Conservation (phyloP, 2,113 vertebrate genomes). For the Ginglymostoma cirratum region DNA sequence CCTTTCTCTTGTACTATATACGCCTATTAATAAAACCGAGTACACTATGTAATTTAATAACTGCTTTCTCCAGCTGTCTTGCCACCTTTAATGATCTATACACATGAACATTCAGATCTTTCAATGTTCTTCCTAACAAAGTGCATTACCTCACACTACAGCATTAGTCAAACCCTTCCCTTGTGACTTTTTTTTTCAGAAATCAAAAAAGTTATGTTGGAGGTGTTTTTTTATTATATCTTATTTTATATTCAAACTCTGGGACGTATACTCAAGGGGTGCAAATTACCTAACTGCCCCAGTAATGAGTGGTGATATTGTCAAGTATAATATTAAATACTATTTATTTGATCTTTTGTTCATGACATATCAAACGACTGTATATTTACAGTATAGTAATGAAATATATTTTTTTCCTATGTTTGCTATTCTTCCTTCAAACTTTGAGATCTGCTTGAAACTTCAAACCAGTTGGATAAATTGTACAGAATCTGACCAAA, state of each 20-base stretch:
- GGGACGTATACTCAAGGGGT: neutral
- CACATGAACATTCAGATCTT: too few species aligned
- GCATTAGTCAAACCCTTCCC: neutral
- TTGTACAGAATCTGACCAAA: neutral
- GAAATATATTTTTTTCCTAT: neutral
- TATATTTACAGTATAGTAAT: neutral
- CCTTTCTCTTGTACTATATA: too few species aligned
- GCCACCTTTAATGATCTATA: too few species aligned
- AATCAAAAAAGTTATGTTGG: neutral
- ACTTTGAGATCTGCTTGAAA: neutral
- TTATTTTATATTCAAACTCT: neutral
- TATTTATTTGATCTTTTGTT: neutral
- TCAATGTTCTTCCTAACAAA: too few species aligned
- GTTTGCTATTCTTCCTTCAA: neutral
- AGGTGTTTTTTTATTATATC: neutral
- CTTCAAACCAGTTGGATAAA: neutral
- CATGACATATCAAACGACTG: neutral
- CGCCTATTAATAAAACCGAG: too few species aligned
- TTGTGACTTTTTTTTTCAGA: neutral
- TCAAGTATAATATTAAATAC: neutral
- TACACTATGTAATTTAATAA: too few species aligned
- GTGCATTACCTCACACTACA: neutral
- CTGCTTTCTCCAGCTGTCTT: too few species aligned
- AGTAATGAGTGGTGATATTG: neutral
- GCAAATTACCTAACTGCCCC: neutral